Evolutionary conservation across 2,113 vertebrate species (phyloP).

Genomic region (Cebus imitator): DNA sequence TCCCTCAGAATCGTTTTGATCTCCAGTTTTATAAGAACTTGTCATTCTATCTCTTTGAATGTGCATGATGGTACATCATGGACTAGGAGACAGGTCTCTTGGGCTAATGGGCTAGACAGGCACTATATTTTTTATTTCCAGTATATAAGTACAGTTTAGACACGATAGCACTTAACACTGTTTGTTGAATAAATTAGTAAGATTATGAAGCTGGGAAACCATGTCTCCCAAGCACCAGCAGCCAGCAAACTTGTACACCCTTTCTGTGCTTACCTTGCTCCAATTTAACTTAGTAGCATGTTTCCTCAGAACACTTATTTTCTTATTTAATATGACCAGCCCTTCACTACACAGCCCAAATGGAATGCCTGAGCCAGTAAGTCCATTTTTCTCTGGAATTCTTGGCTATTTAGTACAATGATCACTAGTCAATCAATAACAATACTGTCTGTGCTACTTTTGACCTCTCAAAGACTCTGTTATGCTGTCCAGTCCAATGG

Average conservation of each 20-base stretch:
- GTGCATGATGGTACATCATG: background rate
- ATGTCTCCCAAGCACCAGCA: background rate
- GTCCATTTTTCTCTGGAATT: background rate
- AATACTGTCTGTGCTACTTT: background rate
- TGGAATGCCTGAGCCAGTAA: background rate
- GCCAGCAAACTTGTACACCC: background rate
- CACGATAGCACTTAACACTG: background rate
- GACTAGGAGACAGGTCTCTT: background rate
- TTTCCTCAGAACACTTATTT: background rate
- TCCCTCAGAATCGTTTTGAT: background rate
- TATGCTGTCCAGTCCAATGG: background rate
- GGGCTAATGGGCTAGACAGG: background rate
- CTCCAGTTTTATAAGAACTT: background rate
- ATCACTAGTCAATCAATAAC: background rate
- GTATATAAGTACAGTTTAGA: background rate
- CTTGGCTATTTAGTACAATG: background rate
- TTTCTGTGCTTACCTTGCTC: background rate
- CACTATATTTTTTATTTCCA: background rate
- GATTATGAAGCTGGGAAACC: background rate
- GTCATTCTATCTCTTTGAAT: background rate
- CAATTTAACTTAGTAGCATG: background rate
- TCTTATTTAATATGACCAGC: background rate
- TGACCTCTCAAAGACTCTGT: background rate
- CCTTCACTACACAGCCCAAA: background rate
- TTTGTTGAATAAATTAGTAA: slow-evolving; percentile 5